These are phyloP conservation scores for Amphilophus citrinellus DNA, from an alignment of 2,113 vertebrate genomes.

Conservation along the genomic window DNA sequence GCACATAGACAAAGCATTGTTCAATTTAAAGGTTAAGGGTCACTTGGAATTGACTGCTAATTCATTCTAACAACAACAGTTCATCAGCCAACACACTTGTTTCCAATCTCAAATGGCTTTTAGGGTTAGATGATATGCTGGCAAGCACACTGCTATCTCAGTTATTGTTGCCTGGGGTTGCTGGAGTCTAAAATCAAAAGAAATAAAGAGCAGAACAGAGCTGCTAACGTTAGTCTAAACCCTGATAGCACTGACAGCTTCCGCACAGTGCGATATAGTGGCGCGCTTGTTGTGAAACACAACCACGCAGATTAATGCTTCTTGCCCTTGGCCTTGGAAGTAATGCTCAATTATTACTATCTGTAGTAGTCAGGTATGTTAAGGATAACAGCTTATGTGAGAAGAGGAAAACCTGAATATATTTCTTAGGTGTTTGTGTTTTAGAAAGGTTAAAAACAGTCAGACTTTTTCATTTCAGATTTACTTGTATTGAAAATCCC, in stretches of 20 bases:
- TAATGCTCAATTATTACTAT: not conserved
- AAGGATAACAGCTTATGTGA: not conserved
- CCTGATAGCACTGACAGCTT: not conserved
- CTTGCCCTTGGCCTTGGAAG: not conserved
- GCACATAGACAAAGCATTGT: not conserved
- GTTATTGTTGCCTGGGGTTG: not conserved
- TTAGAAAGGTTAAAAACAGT: not conserved
- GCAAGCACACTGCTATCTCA: not conserved
- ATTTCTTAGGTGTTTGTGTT: not conserved
- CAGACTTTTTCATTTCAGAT: not conserved
- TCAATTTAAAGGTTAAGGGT: conserved; percentile 13
- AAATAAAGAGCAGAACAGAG: conserved; percentile 2
- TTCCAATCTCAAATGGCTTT: conserved; percentile 12
- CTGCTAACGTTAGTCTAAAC: not conserved
- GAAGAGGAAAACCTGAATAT: not conserved
- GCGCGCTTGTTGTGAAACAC: not conserved
- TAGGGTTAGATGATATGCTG: not conserved
- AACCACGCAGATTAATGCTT: not conserved
- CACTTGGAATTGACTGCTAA: conserved; percentile 5
- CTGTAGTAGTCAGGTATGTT: not conserved
- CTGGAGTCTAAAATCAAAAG: conserved; percentile 8
- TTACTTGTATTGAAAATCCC: not conserved
- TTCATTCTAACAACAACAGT: not conserved
- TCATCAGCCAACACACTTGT: conserved; percentile 6
- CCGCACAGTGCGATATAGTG: not conserved